Percentiles rank a stretch among this genome's conserved stretches.
Evolutionary conservation across 2,797 vertebrate species (phyloP).

Genomic region (Falco novaeseelandiae): DNA sequence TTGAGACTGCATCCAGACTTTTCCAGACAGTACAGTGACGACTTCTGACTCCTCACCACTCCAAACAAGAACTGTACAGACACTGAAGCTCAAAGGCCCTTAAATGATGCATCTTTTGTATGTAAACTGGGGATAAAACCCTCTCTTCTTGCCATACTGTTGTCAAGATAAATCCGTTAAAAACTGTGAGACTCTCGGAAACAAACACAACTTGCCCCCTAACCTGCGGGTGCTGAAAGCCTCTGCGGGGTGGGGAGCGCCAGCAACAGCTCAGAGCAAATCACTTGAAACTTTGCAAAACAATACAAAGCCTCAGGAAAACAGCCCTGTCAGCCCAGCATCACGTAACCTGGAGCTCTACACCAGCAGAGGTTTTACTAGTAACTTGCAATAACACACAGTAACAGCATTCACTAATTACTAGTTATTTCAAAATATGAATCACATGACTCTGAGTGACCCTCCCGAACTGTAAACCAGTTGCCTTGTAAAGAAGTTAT

Average conservation of each 20-base stretch:
- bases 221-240: neutral
- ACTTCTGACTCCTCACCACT: neutral
- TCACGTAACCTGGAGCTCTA: neutral
- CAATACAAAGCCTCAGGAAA: neutral
- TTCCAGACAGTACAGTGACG: rapidly evolving
- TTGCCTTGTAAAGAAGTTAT: neutral
- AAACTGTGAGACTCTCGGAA: neutral
- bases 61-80: neutral
- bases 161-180: neutral
- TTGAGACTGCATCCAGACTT: neutral
- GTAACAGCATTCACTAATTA: neutral
- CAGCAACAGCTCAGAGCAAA: neutral
- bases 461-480: neutral
- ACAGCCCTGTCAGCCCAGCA: neutral
- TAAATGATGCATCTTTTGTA: neutral
- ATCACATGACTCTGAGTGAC: neutral
- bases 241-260: neutral
- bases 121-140: rapidly evolving
- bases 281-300: neutral
- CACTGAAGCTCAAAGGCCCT: neutral
- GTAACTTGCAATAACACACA: neutral
- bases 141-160: neutral
- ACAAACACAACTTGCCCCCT: neutral
- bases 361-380: neutral
- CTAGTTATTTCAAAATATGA: neutral